phyloP scores from a whole-genome alignment of 2,797 vertebrate genomes.

The Rhodeus uyekii region DNA sequence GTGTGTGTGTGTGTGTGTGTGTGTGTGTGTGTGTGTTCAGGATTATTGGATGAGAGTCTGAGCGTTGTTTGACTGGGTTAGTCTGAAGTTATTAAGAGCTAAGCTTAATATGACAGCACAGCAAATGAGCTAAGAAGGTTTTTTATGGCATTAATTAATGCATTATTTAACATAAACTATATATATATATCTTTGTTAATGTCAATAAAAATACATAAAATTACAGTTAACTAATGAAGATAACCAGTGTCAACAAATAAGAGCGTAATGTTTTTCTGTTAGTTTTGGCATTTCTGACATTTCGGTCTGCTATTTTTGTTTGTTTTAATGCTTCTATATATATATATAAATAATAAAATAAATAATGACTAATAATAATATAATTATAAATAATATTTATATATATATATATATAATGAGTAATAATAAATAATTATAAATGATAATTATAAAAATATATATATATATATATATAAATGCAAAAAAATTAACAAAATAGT shows the following conservation, averaged over 20 bases:
- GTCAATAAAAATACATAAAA: neutral
- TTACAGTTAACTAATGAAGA: neutral
- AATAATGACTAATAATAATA: no score
- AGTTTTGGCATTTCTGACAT: neutral
- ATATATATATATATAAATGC: neutral
- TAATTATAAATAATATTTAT: no score
- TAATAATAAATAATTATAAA: no score
- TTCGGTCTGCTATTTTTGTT: neutral
- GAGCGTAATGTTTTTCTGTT: neutral
- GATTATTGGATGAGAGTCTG: conserved; percentile 21
- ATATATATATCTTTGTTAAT: neutral
- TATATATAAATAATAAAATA: no score
- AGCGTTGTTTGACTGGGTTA: conserved; percentile 35
- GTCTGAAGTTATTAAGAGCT: conserved; percentile 81
- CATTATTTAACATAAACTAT: neutral
- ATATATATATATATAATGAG: no score
- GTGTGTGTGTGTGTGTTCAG: conserved; percentile 16
- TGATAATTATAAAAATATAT: no score
- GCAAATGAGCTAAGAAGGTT: conserved; percentile 69
- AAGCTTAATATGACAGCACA: conserved; percentile 77
- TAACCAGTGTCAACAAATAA: neutral
- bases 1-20: neutral
- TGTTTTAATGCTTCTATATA: neutral
- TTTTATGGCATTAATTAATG: neutral
- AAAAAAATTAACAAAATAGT: no score